Base-by-base conservation (phyloP, 2,797 vertebrate genomes). In the Myoxocephalus aenaeus region DNA sequence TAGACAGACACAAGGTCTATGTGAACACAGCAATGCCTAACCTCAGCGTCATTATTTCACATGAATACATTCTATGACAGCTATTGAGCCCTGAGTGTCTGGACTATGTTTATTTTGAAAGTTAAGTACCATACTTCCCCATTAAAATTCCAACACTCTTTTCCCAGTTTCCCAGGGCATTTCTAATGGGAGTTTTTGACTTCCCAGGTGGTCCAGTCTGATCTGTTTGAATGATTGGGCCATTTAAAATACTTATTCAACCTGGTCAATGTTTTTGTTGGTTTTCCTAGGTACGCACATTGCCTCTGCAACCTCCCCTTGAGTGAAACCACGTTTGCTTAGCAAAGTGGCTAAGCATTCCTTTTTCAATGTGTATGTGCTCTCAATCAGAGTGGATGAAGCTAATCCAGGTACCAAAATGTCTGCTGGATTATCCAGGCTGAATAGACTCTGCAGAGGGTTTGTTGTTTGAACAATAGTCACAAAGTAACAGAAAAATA, bases 231-330 rank as follows among this genome's bases (percentile, higher is more conserved):
- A 84, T 85, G 82, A 80, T 82, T 72, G 62, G 65, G 22, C 62
- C 44, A 65, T 80, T 89, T 87, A 18, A 84, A 84, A 87, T 85
- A 89, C 80, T 70, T 67, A 68, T 67, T 70, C 74, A 82, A 86
- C 80, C 77, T 76, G 75, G 80, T 90, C 79, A 91, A 85, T 91
- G 84, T 93, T 92, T 79, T 85, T 81, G 85, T 87, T 83, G 77
- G 71, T 86, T 87, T 88, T 87, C 61, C 38, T 14, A 74, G 7
- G 78, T 70, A 79, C 5, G 29, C 75, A 65, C 62, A 54, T 42
- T 51, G 18, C 56, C 71, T 72, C 69, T 64, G n/a, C 59, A 77
- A 71, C 81, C 65, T 82, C 53, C 40, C 22, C 54, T 66, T 66
- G 64, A 67, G 56, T 75, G 40, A 88, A 80, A 86, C 69, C 69